Evolutionary conservation across 2,113 vertebrate species (phyloP), one percentile per base, ranked within the genome.

Genomic region (Mesocricetus auratus): DNA sequence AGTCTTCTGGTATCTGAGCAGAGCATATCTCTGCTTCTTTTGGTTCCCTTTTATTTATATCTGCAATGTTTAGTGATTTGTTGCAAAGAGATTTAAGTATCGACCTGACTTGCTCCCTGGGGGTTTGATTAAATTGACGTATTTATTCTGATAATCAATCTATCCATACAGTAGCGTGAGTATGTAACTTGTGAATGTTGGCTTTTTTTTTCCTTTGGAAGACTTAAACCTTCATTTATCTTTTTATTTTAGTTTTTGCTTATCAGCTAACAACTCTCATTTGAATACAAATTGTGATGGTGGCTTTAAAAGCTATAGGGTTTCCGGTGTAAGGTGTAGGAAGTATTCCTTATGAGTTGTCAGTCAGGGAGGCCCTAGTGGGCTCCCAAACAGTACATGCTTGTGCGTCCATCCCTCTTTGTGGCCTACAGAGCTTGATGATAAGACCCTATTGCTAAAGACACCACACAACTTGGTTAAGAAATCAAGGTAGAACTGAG

Each of bases 31-130:
- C 45, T 75, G 21, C 83, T 95, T 92, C 74, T 75, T 93, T 78
- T 77, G 33, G 42, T 89, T 90, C 86, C 24, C 24, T 60, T 89
- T 86, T 58, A 69, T 58, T 89, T 90, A 50, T 69, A n/a, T 91
- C 47, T 56, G 45, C 42, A 89, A 36, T 42, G 36, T 81, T 71
- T 78, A 68, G 42, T 60, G 75, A 75, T 81, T 71, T 93, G 79
- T 50, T 86, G 50, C 47, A 85, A 60, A 86, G 53, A 82, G 33
- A 93, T 86, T 77, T 94, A 91, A 24, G 33, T 39, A 88, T 88
- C 33, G 39, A 58, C 56, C 47, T 81, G 47, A 81, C 42, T 31
- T n/a, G 88, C 33, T 81, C 50, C 21, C 24, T 45, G 22, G 2
- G 21, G 60, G 4, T 86, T 95, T 87, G 26, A 73, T 58, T 60